Evolutionary conservation across 2,113 vertebrate genomes (phyloP).

Genomic region (Coregonus clupeaformis): DNA sequence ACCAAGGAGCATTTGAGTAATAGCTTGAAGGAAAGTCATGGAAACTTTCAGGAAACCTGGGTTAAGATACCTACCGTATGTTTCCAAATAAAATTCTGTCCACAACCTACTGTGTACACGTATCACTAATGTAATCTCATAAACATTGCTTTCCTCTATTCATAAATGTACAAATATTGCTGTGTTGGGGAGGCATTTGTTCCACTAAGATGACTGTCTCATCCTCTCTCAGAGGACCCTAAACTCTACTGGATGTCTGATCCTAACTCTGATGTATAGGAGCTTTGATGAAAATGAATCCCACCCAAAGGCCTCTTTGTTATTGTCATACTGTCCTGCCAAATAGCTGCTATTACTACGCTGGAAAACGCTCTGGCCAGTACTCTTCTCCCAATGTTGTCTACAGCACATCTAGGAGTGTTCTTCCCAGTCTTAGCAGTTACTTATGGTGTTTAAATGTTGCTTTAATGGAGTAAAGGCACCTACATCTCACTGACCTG

Average conservation of each 20-base stretch:
- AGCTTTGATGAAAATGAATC: slow-evolving; percentile 18
- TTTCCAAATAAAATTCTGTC: not conserved
- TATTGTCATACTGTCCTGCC: slow-evolving; percentile 21
- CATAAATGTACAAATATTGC: not conserved
- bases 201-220: slow-evolving; percentile 19
- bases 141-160: not conserved
- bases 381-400: not conserved
- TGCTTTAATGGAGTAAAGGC: not conserved
- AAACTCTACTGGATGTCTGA: slow-evolving; percentile 11
- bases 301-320: slow-evolving; percentile 27
- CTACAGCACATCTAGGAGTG: not conserved
- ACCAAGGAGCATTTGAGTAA: too few relatives aligned
- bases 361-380: not conserved
- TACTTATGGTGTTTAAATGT: not conserved
- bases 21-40: not conserved
- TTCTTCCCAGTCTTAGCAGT: not conserved
- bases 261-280: slow-evolving; percentile 17
- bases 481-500: too few relatives aligned
- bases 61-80: not conserved
- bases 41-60: not conserved
- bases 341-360: slow-evolving; percentile 27
- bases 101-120: not conserved
- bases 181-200: slow-evolving; percentile 8
- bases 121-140: not conserved
- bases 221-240: slow-evolving; percentile 4